Evolutionary conservation across 2,888 invertebrate genomes (phyloP), one percentile per base, ranked within the genome.

Genomic region (Hymenopus coronatus): DNA sequence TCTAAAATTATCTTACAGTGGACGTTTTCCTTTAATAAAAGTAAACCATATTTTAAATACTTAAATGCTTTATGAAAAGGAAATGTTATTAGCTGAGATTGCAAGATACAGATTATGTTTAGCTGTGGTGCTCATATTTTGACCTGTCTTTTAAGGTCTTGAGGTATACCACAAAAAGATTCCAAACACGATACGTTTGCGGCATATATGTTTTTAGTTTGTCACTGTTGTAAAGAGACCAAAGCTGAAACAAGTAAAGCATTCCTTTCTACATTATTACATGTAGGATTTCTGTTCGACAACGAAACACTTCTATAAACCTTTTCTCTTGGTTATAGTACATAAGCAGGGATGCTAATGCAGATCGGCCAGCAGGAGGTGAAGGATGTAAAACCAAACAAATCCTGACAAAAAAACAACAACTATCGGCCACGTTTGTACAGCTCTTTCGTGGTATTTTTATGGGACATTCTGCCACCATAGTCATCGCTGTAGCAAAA

Each of bases 391-490:
- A 70, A 70, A 70, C 25, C 54, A 70, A 54, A 54, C 54, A 20
- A 54, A 70, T 70, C 20, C 20, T 70, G 54, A 70, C 54, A 70
- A 70, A 70, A 70, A 54, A 70, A 70, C 54, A n/a, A 2, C 12
- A 40, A 14, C 70, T 83, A 83, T 88, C 83, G 54, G 54, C 20
- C 54, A 15, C 20, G 82, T 82, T 87, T 87, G 40, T 82, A 82
- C 27, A 14, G 82, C 54, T 70, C 54, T 20, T 70, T 70, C 54
- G 88, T n/a, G 88, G 88, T 88, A 84, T 88, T 88, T 88, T 88
- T 88, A 88, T 88, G 70, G 88, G 54, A 83, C 70, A 88, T 88
- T 88, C 88, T 84, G 87, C 87, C 87, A 87, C 82, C 87, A 87
- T 8, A 81, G 86, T 70, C 54, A 70, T 70, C 54, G 54, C 54